These are phyloP conservation scores for Pristionchus entomophagus DNA, from an alignment of 2,888 invertebrate genomes.

Conservation along the genomic window DNA sequence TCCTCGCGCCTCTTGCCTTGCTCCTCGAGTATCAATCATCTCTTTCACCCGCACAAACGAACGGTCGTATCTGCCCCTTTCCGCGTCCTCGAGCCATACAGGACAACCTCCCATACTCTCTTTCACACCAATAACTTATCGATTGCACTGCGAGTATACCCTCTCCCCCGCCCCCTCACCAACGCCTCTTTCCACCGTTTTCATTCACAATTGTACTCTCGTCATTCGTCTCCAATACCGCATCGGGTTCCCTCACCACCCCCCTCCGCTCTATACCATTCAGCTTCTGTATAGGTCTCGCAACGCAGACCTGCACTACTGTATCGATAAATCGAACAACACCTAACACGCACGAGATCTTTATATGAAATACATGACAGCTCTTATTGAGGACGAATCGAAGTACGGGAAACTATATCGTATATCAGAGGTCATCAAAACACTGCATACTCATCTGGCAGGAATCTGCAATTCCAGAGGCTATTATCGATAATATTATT, in stretches of 20 bases:
- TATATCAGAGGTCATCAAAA: background rate
- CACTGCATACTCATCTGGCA: conserved; percentile 46
- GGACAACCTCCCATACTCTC: background rate
- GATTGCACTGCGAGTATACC: conserved; percentile 35
- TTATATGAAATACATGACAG: too few species aligned
- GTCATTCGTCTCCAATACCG: background rate
- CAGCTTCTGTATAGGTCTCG: conserved; percentile 12
- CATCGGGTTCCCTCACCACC: conserved; percentile 19
- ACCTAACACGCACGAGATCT: conserved; percentile 9
- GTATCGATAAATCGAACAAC: conserved; percentile 30
- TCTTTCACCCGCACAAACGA: conserved; percentile 18
- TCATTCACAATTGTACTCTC: conserved; percentile 14
- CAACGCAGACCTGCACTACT: background rate
- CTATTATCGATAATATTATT: too few species aligned
- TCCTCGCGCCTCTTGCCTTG: conserved; percentile 13
- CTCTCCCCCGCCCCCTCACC: background rate
- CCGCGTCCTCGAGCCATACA: conserved; percentile 25
- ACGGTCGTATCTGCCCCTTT: background rate
- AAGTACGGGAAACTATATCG: background rate
- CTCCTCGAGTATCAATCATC: conserved; percentile 28
- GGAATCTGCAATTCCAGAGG: background rate
- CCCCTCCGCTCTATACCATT: background rate
- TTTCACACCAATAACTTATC: conserved; percentile 34
- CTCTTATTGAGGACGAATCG: too few species aligned
- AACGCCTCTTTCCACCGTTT: background rate